Conservation (phyloP, 2,797 vertebrate genomes). For the Saxicola maurus region DNA sequence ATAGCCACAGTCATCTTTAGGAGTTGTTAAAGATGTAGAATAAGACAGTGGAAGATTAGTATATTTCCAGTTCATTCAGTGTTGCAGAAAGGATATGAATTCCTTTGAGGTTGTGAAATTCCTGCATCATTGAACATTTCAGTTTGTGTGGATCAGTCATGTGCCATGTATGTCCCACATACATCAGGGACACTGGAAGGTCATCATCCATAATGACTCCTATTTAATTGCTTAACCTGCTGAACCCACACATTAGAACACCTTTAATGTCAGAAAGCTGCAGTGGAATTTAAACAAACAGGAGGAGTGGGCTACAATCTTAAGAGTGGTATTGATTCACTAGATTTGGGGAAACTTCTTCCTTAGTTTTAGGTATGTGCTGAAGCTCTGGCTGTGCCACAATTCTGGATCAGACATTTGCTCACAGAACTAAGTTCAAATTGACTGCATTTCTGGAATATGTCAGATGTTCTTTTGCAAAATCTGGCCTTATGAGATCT, state of each 20-base stretch:
- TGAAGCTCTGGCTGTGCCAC: neutral
- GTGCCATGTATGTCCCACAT: neutral
- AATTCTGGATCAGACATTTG: neutral
- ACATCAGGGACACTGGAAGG: neutral
- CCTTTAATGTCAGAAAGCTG: neutral
- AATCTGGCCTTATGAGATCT: neutral
- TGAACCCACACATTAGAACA: neutral
- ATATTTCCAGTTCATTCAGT: conserved; percentile 2
- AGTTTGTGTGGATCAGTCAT: conserved; percentile 15
- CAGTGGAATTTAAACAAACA: neutral
- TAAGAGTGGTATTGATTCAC: neutral
- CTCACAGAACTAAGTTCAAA: neutral
- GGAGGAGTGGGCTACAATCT: accelerated
- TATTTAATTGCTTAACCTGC: neutral
- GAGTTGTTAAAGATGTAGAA: neutral
- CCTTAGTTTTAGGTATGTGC: neutral
- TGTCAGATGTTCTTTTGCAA: neutral
- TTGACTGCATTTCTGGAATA: neutral
- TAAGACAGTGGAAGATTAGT: neutral
- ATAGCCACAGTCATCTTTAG: neutral
- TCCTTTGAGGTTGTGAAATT: conserved; percentile 24
- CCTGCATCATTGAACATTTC: conserved; percentile 22
- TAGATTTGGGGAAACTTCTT: neutral
- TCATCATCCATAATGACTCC: neutral
- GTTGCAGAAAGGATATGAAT: conserved; percentile 25